Conservation (phyloP, 2,113 vertebrate species). For the Nibea coibor region DNA sequence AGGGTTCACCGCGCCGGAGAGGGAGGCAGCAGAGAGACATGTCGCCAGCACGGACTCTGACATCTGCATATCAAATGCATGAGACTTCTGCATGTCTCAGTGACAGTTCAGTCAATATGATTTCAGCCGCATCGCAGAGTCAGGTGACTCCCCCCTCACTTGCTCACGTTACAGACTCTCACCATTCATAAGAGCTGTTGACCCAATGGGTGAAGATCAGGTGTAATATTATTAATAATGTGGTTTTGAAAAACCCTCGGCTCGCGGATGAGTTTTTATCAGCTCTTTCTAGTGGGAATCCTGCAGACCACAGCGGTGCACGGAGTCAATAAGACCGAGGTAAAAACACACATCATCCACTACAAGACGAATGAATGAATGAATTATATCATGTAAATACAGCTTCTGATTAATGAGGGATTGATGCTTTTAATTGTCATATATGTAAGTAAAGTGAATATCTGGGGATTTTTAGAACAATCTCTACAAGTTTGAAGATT, state of each 20-base stretch:
- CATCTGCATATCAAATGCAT: conserved; percentile 57
- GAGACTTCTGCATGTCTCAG: conserved; percentile 29
- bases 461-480: no score
- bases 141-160: conserved; percentile 54
- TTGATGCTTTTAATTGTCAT: no score
- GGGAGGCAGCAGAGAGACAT: conserved; percentile 6
- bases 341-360: background rate
- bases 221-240: conserved; percentile 2
- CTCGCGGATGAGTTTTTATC: background rate
- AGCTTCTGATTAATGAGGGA: no score
- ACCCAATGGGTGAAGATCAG: conserved; percentile 7
- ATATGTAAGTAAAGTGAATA: no score
- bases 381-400: no score
- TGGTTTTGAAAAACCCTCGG: conserved; percentile 15
- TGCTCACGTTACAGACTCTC: conserved; percentile 64
- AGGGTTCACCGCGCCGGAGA: conserved; percentile 25
- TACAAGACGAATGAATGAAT: no score
- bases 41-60: conserved; percentile 14
- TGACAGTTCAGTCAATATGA: conserved; percentile 63
- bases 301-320: background rate
- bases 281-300: background rate
- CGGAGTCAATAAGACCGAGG: background rate
- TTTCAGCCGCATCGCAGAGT: conserved; percentile 37
- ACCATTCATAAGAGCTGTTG: background rate
- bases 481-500: no score